A percentile compares a stretch with the other conserved stretches of the same genome.
These are phyloP conservation scores for Scolanthus callimorphus DNA, from an alignment of 92 coral and sea anemone genomes.

Conservation along the genomic window DNA sequence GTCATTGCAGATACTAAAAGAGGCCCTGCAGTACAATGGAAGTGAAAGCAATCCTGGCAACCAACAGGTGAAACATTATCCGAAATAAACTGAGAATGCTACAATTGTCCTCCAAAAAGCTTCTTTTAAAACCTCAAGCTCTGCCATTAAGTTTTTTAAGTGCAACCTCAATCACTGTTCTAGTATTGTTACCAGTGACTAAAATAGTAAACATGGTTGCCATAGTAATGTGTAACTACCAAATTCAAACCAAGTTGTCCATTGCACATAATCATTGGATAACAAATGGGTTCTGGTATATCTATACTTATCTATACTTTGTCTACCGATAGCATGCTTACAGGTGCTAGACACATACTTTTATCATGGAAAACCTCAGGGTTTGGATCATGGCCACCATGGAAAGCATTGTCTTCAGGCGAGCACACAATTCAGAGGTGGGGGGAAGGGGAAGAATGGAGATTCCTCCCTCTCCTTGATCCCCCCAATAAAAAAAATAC, in stretches of 20 bases:
- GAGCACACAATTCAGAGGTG: no score
- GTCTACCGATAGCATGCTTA: no score
- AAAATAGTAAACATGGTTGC: slow-evolving; percentile 34
- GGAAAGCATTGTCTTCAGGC: no score
- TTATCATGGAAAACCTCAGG: no score
- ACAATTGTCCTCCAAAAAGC: no score
- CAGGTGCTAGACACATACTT: no score
- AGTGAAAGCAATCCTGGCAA: slow-evolving; percentile 90
- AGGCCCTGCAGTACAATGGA: slow-evolving; percentile 77
- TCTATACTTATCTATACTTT: no score
- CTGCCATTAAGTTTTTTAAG: no score
- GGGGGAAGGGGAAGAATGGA: no score
- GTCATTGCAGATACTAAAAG: slow-evolving; percentile 59
- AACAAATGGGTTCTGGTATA: not conserved
- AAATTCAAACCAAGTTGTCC: slow-evolving; percentile 9
- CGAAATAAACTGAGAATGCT: not conserved
- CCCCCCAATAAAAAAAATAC: no score
- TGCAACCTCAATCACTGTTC: not conserved
- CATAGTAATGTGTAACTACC: slow-evolving; percentile 13
- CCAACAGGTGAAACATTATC: slow-evolving; percentile 68
- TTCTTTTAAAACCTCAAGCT: not conserved
- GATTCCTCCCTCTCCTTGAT: no score
- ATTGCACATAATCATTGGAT: not conserved
- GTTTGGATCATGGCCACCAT: no score
- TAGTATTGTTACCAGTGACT: not conserved